A percentile compares a stretch with the other conserved stretches of the same genome.
phyloP scores from a whole-genome alignment of 2,113 vertebrate genomes.

The Solea senegalensis region DNA sequence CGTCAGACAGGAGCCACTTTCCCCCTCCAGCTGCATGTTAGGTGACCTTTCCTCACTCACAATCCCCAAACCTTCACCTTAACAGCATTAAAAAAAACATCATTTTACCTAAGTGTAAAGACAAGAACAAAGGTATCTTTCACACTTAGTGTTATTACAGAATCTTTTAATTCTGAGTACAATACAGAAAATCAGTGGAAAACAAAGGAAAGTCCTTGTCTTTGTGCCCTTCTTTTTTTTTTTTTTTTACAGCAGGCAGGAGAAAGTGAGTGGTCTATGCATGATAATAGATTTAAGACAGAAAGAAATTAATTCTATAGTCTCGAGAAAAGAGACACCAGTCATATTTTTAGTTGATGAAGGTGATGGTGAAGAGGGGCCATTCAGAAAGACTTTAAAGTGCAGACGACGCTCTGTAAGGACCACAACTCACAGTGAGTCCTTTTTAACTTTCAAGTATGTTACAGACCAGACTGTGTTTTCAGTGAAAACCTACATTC shows the following conservation, averaged over 20 bases:
- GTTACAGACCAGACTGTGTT: slow-evolving; percentile 24
- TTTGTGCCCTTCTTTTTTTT: not conserved
- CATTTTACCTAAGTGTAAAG: too few relatives aligned
- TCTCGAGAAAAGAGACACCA: slow-evolving; percentile 56
- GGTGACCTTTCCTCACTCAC: too few relatives aligned
- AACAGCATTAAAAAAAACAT: too few relatives aligned
- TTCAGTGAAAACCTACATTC: slow-evolving; percentile 69
- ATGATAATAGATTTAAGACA: slow-evolving; percentile 55
- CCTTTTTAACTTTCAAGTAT: slow-evolving; percentile 46
- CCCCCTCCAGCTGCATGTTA: too few relatives aligned
- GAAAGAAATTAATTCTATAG: slow-evolving; percentile 58
- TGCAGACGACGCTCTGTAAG: slow-evolving; percentile 52
- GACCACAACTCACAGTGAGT: slow-evolving; percentile 45
- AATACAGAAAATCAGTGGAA: slow-evolving; percentile 74
- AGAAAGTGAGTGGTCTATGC: slow-evolving; percentile 46
- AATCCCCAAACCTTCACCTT: too few relatives aligned
- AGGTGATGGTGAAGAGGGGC: slow-evolving; percentile 28
- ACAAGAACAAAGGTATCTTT: too few relatives aligned
- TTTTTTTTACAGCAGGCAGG: slow-evolving; percentile 44
- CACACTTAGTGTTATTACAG: slow-evolving; percentile 40
- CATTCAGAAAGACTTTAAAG: slow-evolving; percentile 60
- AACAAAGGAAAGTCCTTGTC: slow-evolving; percentile 59
- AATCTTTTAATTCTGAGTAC: slow-evolving; percentile 79
- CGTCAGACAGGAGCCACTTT: not conserved
- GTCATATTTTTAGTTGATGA: slow-evolving; percentile 59